Evolutionary conservation across 2,113 vertebrate genomes (phyloP), one percentile per base, ranked within the genome.

Genomic region (Heterochromis multidens): DNA sequence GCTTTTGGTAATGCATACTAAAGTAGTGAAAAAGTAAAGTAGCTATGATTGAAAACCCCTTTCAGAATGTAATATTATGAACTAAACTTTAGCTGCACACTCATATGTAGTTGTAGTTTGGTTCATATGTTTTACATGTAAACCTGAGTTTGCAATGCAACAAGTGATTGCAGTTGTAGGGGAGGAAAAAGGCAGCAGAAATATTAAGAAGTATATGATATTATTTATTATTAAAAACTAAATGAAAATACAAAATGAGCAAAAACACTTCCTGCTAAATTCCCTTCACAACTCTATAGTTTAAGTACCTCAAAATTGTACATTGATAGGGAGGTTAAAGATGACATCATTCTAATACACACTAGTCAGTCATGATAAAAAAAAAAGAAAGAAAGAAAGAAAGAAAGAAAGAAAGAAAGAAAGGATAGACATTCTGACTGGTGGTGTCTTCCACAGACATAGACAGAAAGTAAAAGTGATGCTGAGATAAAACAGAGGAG

Each of bases 401-500:
- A 21, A 25, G 2, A 13, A 9, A 8, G 3, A 31, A 31, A 46
- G 14, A 72, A 17, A 31, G 23, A 58, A 57, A 27, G 27, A 7
- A 78, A 21, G 37, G 19, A 58, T 2, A 17, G 4, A 56, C 11
- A 72, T 3, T 11, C 11, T 33, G n/a, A 37, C 11, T 7, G 14
- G 63, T 70, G 37, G 37, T 0, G 8, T 70, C 63, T 46, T 70
- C 35, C 58, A 56, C 67, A 70, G 19, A 60, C 7, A 61, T 23
- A 79, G 43, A 78, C 35, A 27, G 60, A 83, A 82, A 70, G 83
- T 86, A 78, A 88, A 52, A 82, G 46, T 52, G 25, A 23, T 37
- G 59, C 43, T 60, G 77, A 86, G 62, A 79, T 84, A 65, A 87
- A 84, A 82, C 81, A 87, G 79, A 56, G 29, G 37, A 79, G 61